Conservation (phyloP, 2,113 vertebrate species). For the Leiothrix lutea region DNA sequence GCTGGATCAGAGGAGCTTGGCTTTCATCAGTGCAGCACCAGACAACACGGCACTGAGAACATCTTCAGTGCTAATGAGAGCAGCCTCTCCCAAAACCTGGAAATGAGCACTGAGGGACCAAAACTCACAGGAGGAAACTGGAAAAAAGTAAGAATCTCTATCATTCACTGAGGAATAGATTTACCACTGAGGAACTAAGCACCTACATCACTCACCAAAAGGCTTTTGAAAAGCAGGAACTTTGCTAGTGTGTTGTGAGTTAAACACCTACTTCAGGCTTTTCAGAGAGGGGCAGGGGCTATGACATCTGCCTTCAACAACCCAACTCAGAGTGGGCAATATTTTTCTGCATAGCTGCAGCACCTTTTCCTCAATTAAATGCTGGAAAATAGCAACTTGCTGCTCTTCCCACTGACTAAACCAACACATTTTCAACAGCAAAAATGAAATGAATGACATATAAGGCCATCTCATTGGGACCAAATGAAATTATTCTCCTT, state of each 20-base stretch:
- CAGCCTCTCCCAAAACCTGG: background rate
- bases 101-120: background rate
- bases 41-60: background rate
- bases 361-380: background rate
- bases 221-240: background rate
- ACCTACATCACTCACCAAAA: background rate
- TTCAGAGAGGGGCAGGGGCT: background rate
- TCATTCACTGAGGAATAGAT: background rate
- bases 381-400: background rate
- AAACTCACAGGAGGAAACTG: background rate
- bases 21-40: conserved; percentile 20
- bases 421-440: background rate
- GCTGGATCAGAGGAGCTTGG: background rate
- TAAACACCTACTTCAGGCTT: background rate
- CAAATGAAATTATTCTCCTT: conserved; percentile 26
- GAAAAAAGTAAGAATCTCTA: background rate
- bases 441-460: conserved; percentile 28
- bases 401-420: background rate
- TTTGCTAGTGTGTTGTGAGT: background rate
- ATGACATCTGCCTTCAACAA: background rate
- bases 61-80: background rate
- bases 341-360: background rate
- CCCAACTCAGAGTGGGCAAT: background rate
- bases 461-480: background rate
- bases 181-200: background rate